A percentile compares a stretch with the other conserved stretches of the same genome.
phyloP scores from a whole-genome alignment of 2,888 invertebrate genomes.

The Rhamphomyia laevipes region DNA sequence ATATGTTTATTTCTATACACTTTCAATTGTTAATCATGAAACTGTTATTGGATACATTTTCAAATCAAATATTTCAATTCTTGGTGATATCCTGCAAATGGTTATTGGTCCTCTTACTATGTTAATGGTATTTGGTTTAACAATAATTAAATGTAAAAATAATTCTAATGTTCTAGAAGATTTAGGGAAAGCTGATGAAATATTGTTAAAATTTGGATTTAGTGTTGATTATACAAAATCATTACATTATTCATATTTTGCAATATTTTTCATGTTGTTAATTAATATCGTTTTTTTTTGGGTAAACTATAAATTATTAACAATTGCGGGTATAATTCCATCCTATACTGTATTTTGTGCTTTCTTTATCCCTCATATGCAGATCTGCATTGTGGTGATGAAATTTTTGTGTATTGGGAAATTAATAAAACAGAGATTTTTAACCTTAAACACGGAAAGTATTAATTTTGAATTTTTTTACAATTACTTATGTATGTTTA shows the following conservation, averaged over 20 bases:
- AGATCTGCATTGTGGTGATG: conserved; percentile 31
- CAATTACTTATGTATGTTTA: too few relatives aligned
- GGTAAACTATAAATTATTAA: conserved; percentile 27
- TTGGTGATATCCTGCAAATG: conserved; percentile 12
- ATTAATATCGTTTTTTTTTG: conserved; percentile 29
- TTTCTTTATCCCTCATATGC: conserved; percentile 31
- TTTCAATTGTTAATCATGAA: too few relatives aligned
- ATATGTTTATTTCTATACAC: too few relatives aligned
- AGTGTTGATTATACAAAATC: conserved; percentile 28
- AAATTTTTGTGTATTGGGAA: conserved; percentile 29
- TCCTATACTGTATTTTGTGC: conserved; percentile 30
- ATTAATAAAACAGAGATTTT: conserved; percentile 27
- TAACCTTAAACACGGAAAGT: conserved; percentile 30
- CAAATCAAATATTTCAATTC: background rate
- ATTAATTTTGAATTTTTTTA: background rate
- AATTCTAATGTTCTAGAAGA: conserved; percentile 28
- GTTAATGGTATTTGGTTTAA: conserved; percentile 31
- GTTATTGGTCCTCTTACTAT: conserved; percentile 20
- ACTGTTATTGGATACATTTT: too few relatives aligned
- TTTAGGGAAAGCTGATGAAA: conserved; percentile 27
- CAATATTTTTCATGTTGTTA: conserved; percentile 27
- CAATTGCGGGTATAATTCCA: conserved; percentile 27
- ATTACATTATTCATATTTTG: conserved; percentile 24
- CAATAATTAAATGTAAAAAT: conserved; percentile 23
- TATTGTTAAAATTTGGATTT: conserved; percentile 28